phyloP scores from a whole-genome alignment of 2,888 invertebrate species.

The Melinaea menophilus region DNA sequence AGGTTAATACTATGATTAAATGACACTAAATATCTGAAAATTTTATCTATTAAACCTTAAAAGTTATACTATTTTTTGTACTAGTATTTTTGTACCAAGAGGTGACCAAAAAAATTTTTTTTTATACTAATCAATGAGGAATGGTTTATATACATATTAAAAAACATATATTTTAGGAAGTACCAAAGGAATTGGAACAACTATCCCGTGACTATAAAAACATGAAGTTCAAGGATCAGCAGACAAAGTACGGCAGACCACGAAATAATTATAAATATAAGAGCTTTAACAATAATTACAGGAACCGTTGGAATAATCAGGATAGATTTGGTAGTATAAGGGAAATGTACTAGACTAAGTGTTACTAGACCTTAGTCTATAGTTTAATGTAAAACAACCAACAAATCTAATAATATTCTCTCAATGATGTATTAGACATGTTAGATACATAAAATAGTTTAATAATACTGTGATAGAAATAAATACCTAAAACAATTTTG shows the following conservation, averaged over 20 bases:
- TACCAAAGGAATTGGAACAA: slow-evolving; percentile 37
- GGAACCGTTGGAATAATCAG: slow-evolving; percentile 31
- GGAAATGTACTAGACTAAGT: neutral
- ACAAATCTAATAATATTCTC: too few relatives aligned
- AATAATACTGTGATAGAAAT: slow-evolving; percentile 24
- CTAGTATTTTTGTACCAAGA: too few relatives aligned
- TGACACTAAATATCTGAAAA: neutral
- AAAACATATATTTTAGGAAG: slow-evolving; percentile 18
- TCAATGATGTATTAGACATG: too few relatives aligned
- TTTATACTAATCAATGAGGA: too few relatives aligned
- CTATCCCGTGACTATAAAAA: slow-evolving; percentile 47
- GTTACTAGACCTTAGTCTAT: neutral
- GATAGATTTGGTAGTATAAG: slow-evolving; percentile 1
- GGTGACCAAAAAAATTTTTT: too few relatives aligned
- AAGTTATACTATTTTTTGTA: too few relatives aligned
- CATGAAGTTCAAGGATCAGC: slow-evolving; percentile 43
- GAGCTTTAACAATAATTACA: slow-evolving; percentile 41
- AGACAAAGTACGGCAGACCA: slow-evolving; percentile 40
- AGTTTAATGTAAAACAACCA: neutral
- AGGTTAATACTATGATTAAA: slow-evolving; percentile 55
- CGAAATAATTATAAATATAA: slow-evolving; percentile 35
- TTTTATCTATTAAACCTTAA: neutral
- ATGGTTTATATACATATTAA: too few relatives aligned
- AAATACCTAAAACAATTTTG: slow-evolving; percentile 13
- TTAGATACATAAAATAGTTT: neutral